phyloP scores from a whole-genome alignment of 2,797 vertebrate species.

The Artibeus jamaicensis region DNA sequence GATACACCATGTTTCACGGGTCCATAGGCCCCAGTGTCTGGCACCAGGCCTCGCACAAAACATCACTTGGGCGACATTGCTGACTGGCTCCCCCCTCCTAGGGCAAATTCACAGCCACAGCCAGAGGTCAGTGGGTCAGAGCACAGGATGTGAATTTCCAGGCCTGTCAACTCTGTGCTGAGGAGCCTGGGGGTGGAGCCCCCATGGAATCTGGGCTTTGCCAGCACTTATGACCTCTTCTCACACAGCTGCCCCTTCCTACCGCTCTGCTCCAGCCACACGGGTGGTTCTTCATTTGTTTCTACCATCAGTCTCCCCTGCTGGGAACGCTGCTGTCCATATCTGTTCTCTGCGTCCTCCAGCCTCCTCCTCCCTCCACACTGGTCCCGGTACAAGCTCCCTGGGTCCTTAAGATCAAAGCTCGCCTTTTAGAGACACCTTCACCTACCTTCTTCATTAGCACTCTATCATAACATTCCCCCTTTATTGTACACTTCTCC shows the following conservation, averaged over 20 bases:
- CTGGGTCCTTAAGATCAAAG: background rate
- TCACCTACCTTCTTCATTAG: background rate
- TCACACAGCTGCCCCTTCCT: fast-evolving
- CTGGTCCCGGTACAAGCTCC: background rate
- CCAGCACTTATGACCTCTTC: fast-evolving
- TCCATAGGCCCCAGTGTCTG: background rate
- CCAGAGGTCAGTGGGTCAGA: background rate
- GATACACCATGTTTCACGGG: background rate
- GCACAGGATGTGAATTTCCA: background rate
- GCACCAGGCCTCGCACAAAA: background rate
- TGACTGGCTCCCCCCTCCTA: background rate
- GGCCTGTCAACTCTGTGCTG: background rate
- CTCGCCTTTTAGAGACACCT: background rate
- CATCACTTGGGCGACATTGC: background rate
- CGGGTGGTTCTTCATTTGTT: fast-evolving
- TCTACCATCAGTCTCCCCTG: fast-evolving
- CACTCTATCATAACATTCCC: background rate
- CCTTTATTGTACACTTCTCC: background rate
- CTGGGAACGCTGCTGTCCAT: fast-evolving
- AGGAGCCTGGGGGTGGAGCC: background rate
- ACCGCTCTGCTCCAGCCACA: fast-evolving
- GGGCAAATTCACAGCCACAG: background rate
- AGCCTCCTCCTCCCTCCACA: background rate
- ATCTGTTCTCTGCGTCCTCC: fast-evolving
- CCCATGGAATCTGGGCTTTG: fast-evolving